phyloP scores from a whole-genome alignment of 2,888 invertebrate genomes.

The Metalampra italica region DNA sequence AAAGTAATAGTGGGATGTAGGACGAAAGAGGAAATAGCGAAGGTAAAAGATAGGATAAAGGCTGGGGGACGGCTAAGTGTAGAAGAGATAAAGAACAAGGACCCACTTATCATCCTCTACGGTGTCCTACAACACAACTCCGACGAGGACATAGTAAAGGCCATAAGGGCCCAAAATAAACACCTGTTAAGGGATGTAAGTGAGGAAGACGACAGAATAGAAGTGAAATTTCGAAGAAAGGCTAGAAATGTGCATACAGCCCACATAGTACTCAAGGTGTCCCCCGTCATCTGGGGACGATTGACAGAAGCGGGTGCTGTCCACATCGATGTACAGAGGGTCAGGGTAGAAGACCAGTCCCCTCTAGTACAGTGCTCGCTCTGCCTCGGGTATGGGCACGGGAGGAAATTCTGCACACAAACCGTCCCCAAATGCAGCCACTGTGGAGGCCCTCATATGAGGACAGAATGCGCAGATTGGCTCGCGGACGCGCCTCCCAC shows the following conservation, averaged over 20 bases:
- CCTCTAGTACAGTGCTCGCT: slow-evolving; percentile 13
- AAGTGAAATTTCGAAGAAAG: not conserved
- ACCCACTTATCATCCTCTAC: not conserved
- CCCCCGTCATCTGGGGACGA: not conserved
- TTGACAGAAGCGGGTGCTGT: not conserved
- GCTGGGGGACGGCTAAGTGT: not conserved
- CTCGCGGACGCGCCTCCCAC: not conserved
- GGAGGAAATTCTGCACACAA: not conserved
- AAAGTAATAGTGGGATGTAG: slow-evolving; percentile 5
- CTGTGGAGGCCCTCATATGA: slow-evolving; percentile 5
- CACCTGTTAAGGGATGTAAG: not conserved
- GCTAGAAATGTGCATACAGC: not conserved
- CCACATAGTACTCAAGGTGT: not conserved
- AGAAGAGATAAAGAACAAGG: not conserved
- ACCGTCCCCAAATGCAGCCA: slow-evolving; percentile 2
- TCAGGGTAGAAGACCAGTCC: slow-evolving; percentile 11
- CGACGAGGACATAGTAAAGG: not conserved
- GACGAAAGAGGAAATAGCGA: not conserved
- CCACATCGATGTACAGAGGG: slow-evolving; percentile 12
- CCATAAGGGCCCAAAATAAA: not conserved
- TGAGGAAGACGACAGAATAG: not conserved
- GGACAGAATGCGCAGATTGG: not conserved
- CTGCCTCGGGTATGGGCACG: not conserved
- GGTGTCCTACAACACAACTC: not conserved
- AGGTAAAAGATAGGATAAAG: not conserved